Evolutionary conservation across 2,888 invertebrate species (phyloP).

Genomic region (Plusia festucae): DNA sequence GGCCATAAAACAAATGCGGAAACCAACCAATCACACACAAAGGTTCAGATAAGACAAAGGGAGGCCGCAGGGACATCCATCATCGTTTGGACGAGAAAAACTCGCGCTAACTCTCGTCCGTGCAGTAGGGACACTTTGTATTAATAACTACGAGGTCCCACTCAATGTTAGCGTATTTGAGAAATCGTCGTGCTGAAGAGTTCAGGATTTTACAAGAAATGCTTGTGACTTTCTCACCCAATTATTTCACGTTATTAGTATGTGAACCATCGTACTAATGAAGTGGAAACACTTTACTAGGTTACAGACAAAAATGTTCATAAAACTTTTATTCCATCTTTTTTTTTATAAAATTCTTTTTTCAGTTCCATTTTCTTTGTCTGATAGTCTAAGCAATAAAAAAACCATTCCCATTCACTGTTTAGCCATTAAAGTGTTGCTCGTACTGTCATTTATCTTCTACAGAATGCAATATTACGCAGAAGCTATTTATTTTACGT

Average conservation of each 20-base stretch:
- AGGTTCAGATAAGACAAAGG: slow-evolving; percentile 50
- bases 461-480: slow-evolving; percentile 25
- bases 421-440: slow-evolving; percentile 1
- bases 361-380: background rate
- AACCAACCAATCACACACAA: slow-evolving; percentile 52
- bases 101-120: background rate
- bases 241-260: no score
- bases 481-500: slow-evolving; percentile 23
- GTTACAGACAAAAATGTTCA: no score
- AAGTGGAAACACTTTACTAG: no score
- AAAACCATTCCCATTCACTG: background rate
- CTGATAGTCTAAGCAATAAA: background rate
- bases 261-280: no score
- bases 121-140: background rate
- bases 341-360: no score
- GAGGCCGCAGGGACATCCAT: slow-evolving; percentile 52
- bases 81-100: slow-evolving; percentile 53
- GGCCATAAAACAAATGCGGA: slow-evolving; percentile 52
- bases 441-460: slow-evolving; percentile 29
- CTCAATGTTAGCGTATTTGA: no score
- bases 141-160: background rate
- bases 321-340: no score
- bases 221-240: no score
- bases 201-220: no score
- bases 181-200: no score